Percentiles rank a stretch among this genome's conserved stretches.
phyloP scores from a whole-genome alignment of 2,888 invertebrate genomes.

The Orchesellides sinensis region DNA sequence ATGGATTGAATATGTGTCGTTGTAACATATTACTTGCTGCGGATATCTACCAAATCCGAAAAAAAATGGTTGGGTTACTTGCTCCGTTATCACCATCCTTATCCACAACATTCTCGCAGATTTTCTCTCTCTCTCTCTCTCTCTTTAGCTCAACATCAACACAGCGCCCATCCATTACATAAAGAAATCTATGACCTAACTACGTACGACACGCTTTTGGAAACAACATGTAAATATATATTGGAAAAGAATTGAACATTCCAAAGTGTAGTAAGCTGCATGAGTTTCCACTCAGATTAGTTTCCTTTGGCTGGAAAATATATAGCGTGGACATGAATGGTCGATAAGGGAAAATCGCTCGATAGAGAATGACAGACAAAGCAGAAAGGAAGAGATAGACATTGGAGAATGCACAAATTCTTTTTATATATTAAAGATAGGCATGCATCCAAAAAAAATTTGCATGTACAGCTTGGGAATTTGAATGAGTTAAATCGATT shows the following conservation, averaged over 20 bases:
- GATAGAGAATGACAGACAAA: constrained; percentile 56
- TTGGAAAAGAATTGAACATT: constrained; percentile 43
- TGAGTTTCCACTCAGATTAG: constrained; percentile 19
- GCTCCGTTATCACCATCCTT: no score
- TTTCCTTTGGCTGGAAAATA: constrained; percentile 9
- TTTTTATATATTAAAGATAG: constrained; percentile 25
- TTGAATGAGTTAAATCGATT: constrained; percentile 71
- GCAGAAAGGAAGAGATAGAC: constrained; percentile 9
- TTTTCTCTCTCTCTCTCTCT: not conserved
- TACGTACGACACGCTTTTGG: not conserved
- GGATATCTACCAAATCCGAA: not conserved
- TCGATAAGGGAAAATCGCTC: constrained; percentile 37
- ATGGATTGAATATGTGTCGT: constrained; percentile 52
- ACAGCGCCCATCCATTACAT: not conserved
- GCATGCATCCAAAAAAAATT: constrained; percentile 67
- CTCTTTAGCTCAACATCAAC: not conserved
- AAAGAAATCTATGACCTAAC: no score
- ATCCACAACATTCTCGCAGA: constrained; percentile 14
- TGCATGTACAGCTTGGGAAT: constrained; percentile 69
- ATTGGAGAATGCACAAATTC: not conserved
- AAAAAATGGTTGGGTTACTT: not conserved
- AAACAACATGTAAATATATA: not conserved
- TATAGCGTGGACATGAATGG: constrained; percentile 14
- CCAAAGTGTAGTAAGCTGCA: constrained; percentile 43
- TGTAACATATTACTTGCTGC: not conserved